Percentiles rank a stretch among this genome's conserved stretches.
Evolutionary conservation across 2,113 vertebrate species (phyloP).

Genomic region (Trinectes maculatus): DNA sequence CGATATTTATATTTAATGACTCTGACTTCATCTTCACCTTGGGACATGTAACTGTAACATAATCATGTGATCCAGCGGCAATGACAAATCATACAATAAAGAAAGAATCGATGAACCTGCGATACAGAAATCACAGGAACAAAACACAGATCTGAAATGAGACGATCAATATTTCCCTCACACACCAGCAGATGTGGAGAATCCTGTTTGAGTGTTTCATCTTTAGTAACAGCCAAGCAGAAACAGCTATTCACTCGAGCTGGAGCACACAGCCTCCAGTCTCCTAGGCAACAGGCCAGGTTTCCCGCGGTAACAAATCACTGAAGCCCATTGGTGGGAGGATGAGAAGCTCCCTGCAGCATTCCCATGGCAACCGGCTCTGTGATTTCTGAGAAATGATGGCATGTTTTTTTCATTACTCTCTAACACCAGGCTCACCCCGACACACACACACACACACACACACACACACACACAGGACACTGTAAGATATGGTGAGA

Average conservation of each 20-base stretch:
- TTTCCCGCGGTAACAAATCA: slow-evolving; percentile 68
- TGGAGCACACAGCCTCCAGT: slow-evolving; percentile 57
- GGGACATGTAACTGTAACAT: neutral
- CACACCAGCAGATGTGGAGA: neutral
- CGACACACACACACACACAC: slow-evolving; percentile 23
- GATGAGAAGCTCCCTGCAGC: slow-evolving; percentile 73
- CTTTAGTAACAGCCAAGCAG: slow-evolving; percentile 27
- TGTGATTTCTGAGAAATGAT: slow-evolving; percentile 66
- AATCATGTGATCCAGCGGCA: neutral
- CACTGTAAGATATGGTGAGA: too few species aligned
- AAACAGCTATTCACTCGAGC: slow-evolving; percentile 43
- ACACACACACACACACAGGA: neutral
- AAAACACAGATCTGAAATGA: too few species aligned
- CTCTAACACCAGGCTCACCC: slow-evolving; percentile 52
- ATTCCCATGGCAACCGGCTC: slow-evolving; percentile 77
- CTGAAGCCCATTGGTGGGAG: slow-evolving; percentile 65
- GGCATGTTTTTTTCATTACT: slow-evolving; percentile 53
- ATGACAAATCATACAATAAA: slow-evolving; percentile 14
- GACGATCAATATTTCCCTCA: slow-evolving; percentile 16
- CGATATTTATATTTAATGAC: too few species aligned
- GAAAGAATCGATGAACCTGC: slow-evolving; percentile 16
- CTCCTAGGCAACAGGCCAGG: slow-evolving; percentile 75
- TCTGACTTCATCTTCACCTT: too few species aligned
- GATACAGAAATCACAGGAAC: neutral
- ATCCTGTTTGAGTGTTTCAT: slow-evolving; percentile 32